Evolutionary conservation across 2,888 invertebrate species (phyloP).

Genomic region (Clunio marinus): DNA sequence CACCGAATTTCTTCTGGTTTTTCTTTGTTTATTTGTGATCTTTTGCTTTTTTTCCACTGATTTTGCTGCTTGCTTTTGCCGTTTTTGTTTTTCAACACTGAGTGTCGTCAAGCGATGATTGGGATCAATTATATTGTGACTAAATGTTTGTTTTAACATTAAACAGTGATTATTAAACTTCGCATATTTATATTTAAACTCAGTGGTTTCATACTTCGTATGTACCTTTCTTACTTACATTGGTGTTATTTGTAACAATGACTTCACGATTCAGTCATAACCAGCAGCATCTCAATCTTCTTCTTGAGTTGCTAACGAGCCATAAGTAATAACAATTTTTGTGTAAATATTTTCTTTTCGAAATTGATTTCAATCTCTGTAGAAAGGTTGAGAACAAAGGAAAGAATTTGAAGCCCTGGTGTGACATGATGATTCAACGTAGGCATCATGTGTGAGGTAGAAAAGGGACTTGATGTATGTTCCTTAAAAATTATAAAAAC

Average conservation of each 20-base stretch:
- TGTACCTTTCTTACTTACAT: no score
- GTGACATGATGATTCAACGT: conserved; percentile 25
- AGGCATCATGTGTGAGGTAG: conserved; percentile 20
- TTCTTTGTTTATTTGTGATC: conserved; percentile 14
- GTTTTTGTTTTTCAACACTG: background rate
- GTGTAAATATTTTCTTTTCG: conserved; percentile 33
- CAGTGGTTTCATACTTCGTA: no score
- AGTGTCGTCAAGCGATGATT: no score
- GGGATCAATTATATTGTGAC: no score
- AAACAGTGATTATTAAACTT: no score
- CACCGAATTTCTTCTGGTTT: conserved; percentile 26
- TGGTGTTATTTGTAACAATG: background rate
- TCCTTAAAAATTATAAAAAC: no score
- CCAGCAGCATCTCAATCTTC: conserved; percentile 17
- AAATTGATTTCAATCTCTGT: conserved; percentile 35
- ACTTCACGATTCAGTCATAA: background rate
- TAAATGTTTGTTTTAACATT: no score
- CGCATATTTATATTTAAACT: no score
- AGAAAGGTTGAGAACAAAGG: conserved; percentile 18
- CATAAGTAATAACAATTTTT: conserved; percentile 34
- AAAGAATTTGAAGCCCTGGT: conserved; percentile 23
- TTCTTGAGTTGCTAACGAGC: conserved; percentile 32
- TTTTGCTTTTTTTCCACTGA: background rate
- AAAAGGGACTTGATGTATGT: conserved; percentile 7
- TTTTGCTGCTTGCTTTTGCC: background rate